A percentile compares a stretch with the other conserved stretches of the same genome.
Conservation (phyloP, 1,140 invertebrate species). For the Psix sp. region DNA sequence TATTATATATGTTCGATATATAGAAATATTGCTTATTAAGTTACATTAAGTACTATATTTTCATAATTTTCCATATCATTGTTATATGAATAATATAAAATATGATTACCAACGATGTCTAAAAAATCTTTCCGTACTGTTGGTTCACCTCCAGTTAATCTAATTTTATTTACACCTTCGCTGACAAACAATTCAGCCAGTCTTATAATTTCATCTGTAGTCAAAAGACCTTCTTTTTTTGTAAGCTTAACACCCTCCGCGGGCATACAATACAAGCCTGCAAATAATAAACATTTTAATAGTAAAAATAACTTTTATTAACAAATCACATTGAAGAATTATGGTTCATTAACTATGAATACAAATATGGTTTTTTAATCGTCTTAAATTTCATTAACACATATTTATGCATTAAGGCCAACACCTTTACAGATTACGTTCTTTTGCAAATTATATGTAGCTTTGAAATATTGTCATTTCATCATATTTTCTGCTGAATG, state of each 20-base stretch:
- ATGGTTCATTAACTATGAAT: not conserved
- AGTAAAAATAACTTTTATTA: not conserved
- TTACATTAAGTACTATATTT: too few relatives aligned
- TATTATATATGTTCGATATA: too few relatives aligned
- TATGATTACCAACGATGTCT: conserved; percentile 84
- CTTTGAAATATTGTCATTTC: too few relatives aligned
- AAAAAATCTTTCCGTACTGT: conserved; percentile 91
- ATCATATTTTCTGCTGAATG: too few relatives aligned
- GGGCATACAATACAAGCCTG: conserved; percentile 97
- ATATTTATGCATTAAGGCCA: too few relatives aligned
- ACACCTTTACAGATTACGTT: too few relatives aligned
- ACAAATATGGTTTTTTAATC: too few relatives aligned
- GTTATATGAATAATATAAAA: conserved; percentile 1
- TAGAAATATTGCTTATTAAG: too few relatives aligned
- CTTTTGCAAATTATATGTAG: too few relatives aligned
- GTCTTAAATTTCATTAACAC: too few relatives aligned
- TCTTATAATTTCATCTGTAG: conserved; percentile 88
- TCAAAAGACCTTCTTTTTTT: conserved; percentile 85
- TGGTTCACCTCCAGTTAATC: conserved; percentile 98
- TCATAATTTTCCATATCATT: not conserved
- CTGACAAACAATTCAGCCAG: conserved; percentile 90
- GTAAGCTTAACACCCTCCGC: conserved; percentile 93
- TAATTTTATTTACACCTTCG: conserved; percentile 93
- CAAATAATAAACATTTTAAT: conserved; percentile 40
- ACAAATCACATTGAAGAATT: not conserved